A percentile compares a stretch with the other conserved stretches of the same genome.
phyloP scores from a whole-genome alignment of 64 coral and sea anemone genomes.

The Pachyseris speciosa region DNA sequence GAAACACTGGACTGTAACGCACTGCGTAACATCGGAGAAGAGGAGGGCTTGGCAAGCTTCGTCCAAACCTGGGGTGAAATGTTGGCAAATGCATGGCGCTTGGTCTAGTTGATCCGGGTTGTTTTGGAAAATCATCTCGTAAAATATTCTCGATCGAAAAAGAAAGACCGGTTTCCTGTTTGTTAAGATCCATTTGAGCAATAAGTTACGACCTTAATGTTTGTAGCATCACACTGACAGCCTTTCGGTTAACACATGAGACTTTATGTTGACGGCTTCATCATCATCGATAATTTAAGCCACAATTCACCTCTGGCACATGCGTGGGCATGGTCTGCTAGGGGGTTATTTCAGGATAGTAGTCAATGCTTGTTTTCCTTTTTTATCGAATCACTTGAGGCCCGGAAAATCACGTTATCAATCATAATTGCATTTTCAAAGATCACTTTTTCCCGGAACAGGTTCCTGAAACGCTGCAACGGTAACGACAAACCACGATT shows the following conservation, averaged over 20 bases:
- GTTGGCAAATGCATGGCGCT: not conserved
- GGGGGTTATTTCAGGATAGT: not conserved
- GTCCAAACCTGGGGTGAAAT: not conserved
- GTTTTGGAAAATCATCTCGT: slow-evolving; percentile 12
- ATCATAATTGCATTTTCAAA: not conserved
- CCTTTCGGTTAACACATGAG: not conserved
- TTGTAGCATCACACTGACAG: not conserved
- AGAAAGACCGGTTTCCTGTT: not conserved
- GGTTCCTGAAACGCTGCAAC: too few relatives aligned
- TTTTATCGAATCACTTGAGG: not conserved
- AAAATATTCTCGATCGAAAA: slow-evolving; percentile 49
- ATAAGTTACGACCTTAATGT: not conserved
- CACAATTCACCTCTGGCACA: too few relatives aligned
- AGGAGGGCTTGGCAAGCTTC: not conserved
- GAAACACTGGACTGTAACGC: not conserved
- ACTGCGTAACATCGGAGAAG: not conserved
- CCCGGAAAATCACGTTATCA: not conserved
- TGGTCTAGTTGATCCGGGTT: not conserved
- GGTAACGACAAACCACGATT: too few relatives aligned
- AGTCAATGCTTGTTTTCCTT: not conserved
- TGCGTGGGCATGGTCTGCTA: not conserved
- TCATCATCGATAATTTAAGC: slow-evolving; percentile 36
- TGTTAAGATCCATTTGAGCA: not conserved
- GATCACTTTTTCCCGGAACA: not conserved
- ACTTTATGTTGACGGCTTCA: not conserved